Base-by-base conservation (phyloP, 2,797 vertebrate species). In the Holocentrus rufus region DNA sequence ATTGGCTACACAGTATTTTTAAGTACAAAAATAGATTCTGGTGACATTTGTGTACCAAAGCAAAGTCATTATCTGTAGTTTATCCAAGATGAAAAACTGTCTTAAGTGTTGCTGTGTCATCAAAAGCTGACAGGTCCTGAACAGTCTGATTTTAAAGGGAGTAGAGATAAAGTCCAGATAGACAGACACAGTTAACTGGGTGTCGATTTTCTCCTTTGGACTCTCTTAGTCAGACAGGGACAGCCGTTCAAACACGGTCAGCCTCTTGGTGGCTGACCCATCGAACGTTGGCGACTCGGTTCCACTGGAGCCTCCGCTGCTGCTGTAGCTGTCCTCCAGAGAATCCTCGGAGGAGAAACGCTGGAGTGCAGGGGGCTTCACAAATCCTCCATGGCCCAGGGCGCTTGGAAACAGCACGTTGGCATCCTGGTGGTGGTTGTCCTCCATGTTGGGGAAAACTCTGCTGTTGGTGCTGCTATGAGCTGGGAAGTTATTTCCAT, bases 301-400 rank as follows among this genome's bases (percentile, higher is more conserved):
- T n/a, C 95, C 94, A 6, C 95, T 95, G 42, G 92, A 91, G 25
- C 94, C 93, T 22, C 92, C 88, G 9, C 92, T 93, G 92, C 94
- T 95, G 90, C 94, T 95, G 91, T 95, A 95, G 88, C 94, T 94
- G 72, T 95, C 95, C 47, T 96, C 95, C 52, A 96, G 92, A 1
- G 95, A 96, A 82, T 94, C 95, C 62, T 95, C 92, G 0, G 95
- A 96, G 22, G 95, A 92, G 77, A 93, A 95, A 3, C 95, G 93
- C 72, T 95, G 93, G 58, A 95, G 87, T 9, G 61, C 72, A 2
- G 83, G 8, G 7, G 85, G 59, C 83, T 89, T 93, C 15, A 2
- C n/a, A 58, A 89, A 90, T 8, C 68, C 85, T 3, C 74, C 75
- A 0, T 83, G 77, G 72, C 65, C 62, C 22, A 63, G 80, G 1